These are phyloP conservation scores for Pachycephala philippinensis DNA, from an alignment of 2,113 vertebrate species.

Conservation along the genomic window DNA sequence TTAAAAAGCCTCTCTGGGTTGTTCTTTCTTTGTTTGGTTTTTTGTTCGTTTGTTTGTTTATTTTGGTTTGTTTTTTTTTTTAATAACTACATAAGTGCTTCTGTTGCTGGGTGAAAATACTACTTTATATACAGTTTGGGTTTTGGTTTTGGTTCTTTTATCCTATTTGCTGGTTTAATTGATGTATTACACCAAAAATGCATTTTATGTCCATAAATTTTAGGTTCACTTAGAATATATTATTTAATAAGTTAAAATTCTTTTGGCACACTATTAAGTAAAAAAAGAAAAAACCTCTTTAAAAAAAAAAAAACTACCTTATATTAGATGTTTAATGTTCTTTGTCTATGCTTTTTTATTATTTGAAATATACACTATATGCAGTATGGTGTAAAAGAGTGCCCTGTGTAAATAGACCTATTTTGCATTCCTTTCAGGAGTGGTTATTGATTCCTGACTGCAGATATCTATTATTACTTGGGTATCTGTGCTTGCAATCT, in stretches of 20 bases:
- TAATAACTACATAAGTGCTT: slow-evolving; percentile 73
- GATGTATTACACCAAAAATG: slow-evolving; percentile 85
- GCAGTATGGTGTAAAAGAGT: slow-evolving; percentile 65
- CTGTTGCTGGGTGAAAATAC: slow-evolving; percentile 78
- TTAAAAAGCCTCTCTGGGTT: slow-evolving; percentile 48
- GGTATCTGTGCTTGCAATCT: slow-evolving; percentile 78
- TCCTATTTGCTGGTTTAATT: slow-evolving; percentile 75
- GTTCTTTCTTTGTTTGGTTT: neutral
- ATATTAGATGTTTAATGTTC: slow-evolving; percentile 68
- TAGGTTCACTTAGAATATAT: slow-evolving; percentile 84
- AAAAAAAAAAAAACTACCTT: slow-evolving; percentile 67
- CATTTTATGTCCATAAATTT: slow-evolving; percentile 83
- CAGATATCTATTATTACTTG: slow-evolving; percentile 63
- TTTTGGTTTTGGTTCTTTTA: slow-evolving; percentile 66
- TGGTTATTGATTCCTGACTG: slow-evolving; percentile 70
- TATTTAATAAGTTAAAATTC: slow-evolving; percentile 87
- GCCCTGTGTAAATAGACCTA: slow-evolving; percentile 71
- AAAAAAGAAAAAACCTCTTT: slow-evolving; percentile 60
- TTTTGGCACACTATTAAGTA: slow-evolving; percentile 80
- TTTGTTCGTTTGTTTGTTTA: neutral
- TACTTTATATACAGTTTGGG: slow-evolving; percentile 71
- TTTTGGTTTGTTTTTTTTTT: no score
- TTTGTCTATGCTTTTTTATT: slow-evolving; percentile 73
- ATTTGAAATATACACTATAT: slow-evolving; percentile 69
- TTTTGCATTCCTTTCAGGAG: slow-evolving; percentile 71